Evolutionary conservation across 1,140 invertebrate genomes (phyloP).

Genomic region (Brachionus angularis): DNA sequence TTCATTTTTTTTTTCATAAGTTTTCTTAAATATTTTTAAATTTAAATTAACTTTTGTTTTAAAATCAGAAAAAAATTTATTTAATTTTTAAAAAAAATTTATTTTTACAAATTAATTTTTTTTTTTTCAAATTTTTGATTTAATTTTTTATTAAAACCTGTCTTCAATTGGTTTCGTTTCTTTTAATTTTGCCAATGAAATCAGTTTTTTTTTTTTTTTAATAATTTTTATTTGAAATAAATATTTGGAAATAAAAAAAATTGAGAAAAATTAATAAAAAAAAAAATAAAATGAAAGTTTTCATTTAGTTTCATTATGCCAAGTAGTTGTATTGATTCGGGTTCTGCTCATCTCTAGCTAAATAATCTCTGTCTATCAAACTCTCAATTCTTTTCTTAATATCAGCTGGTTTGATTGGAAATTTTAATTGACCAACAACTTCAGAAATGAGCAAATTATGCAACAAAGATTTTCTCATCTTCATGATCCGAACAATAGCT

Average conservation of each 20-base stretch:
- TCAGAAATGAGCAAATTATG: constrained; percentile 87
- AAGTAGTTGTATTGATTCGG: constrained; percentile 42
- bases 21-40: no score
- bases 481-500: constrained; percentile 99
- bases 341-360: constrained; percentile 36
- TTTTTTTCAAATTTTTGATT: no score
- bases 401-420: constrained; percentile 35
- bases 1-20: background rate
- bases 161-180: no score
- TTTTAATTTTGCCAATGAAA: no score
- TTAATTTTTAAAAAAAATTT: no score
- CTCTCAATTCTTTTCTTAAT: constrained; percentile 44
- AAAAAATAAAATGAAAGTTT: constrained; percentile 16
- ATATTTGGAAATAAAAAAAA: background rate
- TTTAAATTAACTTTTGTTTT: no score
- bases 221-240: no score
- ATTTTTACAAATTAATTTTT: no score
- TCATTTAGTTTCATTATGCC: constrained; percentile 9
- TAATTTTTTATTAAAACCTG: no score
- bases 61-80: no score
- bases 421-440: constrained; percentile 53
- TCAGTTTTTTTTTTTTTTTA: no score
- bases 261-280: constrained; percentile 36
- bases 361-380: constrained; percentile 42
- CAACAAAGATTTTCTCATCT: constrained; percentile 84